Evolutionary conservation across 2,888 invertebrate genomes (phyloP), one percentile per base, ranked within the genome.

Genomic region (Proisotoma minuta): DNA sequence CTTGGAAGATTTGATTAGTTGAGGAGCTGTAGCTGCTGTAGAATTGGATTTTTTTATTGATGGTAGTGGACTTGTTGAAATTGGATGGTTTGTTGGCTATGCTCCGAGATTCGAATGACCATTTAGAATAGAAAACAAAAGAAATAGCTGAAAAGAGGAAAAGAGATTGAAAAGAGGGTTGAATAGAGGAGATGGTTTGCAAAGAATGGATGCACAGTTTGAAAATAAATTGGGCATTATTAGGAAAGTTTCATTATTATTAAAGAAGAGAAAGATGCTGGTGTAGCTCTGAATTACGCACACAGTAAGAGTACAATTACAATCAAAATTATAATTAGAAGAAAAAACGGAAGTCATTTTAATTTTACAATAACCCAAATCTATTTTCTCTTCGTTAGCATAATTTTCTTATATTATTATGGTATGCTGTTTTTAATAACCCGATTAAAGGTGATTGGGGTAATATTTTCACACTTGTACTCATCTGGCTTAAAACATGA

Each of bases 161-260:
- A 24, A 22, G 50, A 52, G 52, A 52, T 52, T 52, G 52, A 28
- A 52, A 52, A 52, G 28, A 15, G 49, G 49, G 20, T 20, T 43
- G 43, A 49, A 22, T 49, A 23, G 24, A 5, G 18, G 12, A 3
- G 27, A 52, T 28, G 28, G 52, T 52, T 52, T 52, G 52, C 27
- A 27, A 27, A 52, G 52, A 52, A 52, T 52, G n/a, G 52, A 24
- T 18, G 22, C 52, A 52, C 52, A 52, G 52, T 52, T 52, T 52
- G 52, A 52, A 52, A 52, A 52, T 52, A 52, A 52, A 52, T 52
- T 52, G 52, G 52, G 52, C 52, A 27, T 52, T 52, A 52, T 52
- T 52, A 27, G 18, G 34, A 34, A 34, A 15, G 8, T 34, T 34
- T 34, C 34, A 34, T 34, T 34, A 34, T 34, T 34, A 10, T 34